Conservation (phyloP, 2,113 vertebrate species). For the Tretioscincus oriximinensis region DNA sequence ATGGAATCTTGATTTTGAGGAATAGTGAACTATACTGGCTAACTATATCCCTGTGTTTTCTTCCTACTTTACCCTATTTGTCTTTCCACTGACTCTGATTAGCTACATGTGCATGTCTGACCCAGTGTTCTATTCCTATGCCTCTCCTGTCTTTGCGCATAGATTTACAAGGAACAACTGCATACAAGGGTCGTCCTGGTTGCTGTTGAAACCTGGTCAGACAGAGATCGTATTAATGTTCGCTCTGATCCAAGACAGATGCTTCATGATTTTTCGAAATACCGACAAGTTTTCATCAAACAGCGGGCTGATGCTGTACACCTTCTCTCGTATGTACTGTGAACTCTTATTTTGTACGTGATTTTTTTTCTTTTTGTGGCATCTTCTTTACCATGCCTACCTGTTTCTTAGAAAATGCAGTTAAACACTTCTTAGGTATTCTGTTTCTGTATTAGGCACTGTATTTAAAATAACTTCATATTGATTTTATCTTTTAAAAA, state of each 20-base stretch:
- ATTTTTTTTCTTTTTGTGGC: not conserved
- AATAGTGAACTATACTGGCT: constrained; percentile 49
- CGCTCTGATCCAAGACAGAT: constrained; percentile 87
- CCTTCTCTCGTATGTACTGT: constrained; percentile 86
- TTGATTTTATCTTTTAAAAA: not conserved
- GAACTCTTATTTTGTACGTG: not conserved
- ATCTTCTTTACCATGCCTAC: not conserved
- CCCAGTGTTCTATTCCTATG: constrained; percentile 80
- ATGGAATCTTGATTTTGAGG: constrained; percentile 1
- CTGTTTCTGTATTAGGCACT: not conserved
- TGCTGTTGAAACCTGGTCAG: constrained; percentile 94
- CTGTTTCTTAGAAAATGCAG: not conserved
- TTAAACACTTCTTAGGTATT: constrained; percentile 6
- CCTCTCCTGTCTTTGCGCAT: constrained; percentile 76
- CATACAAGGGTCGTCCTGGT: constrained; percentile 95
- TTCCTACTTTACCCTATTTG: constrained; percentile 71
- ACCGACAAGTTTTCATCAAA: constrained; percentile 90
- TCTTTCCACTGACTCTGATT: constrained; percentile 64
- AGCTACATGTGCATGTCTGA: constrained; percentile 73
- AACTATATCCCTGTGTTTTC: constrained; percentile 68
- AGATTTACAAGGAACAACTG: constrained; percentile 97
- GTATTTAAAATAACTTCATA: too few relatives aligned
- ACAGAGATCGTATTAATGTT: constrained; percentile 88
- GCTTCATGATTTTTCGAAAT: constrained; percentile 92
- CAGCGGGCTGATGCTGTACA: constrained; percentile 91